Evolutionary conservation across 1,140 invertebrate genomes (phyloP).

Genomic region (Goniozus legneri): DNA sequence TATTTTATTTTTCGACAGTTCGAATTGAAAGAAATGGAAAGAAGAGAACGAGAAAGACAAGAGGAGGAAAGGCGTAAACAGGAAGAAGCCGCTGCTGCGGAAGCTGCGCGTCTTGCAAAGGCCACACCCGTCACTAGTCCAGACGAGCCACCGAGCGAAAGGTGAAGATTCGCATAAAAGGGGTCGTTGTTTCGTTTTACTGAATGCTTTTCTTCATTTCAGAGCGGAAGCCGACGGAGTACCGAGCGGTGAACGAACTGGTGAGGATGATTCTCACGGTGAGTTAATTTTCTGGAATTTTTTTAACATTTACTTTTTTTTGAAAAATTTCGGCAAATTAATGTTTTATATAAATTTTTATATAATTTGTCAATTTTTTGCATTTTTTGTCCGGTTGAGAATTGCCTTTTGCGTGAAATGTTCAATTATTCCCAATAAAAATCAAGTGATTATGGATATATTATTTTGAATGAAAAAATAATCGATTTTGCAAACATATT

Average conservation of each 20-base stretch:
- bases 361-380: too few relatives aligned
- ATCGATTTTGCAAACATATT: too few relatives aligned
- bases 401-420: too few relatives aligned
- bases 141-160: slow-evolving; percentile 55
- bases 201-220: slow-evolving; percentile 12
- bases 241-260: slow-evolving; percentile 58
- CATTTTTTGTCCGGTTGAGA: too few relatives aligned
- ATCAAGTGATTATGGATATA: too few relatives aligned
- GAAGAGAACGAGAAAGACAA: slow-evolving; percentile 76
- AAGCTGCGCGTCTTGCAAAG: slow-evolving; percentile 52
- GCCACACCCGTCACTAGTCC: slow-evolving; percentile 59
- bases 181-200: too few relatives aligned
- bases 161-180: too few relatives aligned
- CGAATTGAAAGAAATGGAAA: slow-evolving; percentile 94
- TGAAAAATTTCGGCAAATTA: too few relatives aligned
- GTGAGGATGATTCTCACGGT: slow-evolving; percentile 55
- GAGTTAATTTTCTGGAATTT: slow-evolving; percentile 26
- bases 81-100: slow-evolving; percentile 72
- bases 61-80: slow-evolving; percentile 66
- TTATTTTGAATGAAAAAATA: too few relatives aligned
- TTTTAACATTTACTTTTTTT: too few relatives aligned
- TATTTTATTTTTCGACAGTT: slow-evolving; percentile 67
- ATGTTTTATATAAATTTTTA: too few relatives aligned
- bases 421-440: too few relatives aligned
- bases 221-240: slow-evolving; percentile 63